phyloP scores from a whole-genome alignment of 2,888 invertebrate genomes.

The Diaperis boleti region DNA sequence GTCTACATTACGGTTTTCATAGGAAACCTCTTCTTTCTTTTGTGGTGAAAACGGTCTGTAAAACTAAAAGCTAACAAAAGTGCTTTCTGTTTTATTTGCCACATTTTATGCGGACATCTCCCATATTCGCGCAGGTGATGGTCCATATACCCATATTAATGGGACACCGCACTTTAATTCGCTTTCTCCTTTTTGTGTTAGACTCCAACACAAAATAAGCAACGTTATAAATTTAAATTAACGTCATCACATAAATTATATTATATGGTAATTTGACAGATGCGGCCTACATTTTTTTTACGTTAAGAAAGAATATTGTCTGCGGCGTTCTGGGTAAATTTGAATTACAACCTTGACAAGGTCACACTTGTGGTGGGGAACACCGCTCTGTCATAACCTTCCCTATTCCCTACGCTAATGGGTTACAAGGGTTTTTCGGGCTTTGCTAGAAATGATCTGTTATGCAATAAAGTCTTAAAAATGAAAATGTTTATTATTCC shows the following conservation, averaged over 20 bases:
- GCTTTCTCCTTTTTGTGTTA: constrained; percentile 26
- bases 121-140: constrained; percentile 18
- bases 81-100: neutral
- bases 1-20: neutral
- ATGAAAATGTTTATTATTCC: constrained; percentile 27
- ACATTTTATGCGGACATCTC: neutral
- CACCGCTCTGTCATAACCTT: constrained; percentile 15
- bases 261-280: constrained; percentile 25
- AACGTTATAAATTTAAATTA: constrained; percentile 19
- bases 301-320: constrained; percentile 10
- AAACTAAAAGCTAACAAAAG: neutral
- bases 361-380: constrained; percentile 19
- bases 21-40: neutral
- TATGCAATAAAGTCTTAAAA: neutral
- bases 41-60: neutral
- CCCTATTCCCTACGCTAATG: neutral
- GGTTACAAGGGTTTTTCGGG: neutral
- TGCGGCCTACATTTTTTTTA: constrained; percentile 25
- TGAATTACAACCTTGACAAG: constrained; percentile 25
- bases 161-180: constrained; percentile 17
- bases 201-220: constrained; percentile 9
- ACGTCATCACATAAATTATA: constrained; percentile 24
- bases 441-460: neutral
- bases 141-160: constrained; percentile 18
- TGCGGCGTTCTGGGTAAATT: constrained; percentile 20